A percentile compares a stretch with the other conserved stretches of the same genome.
These are phyloP conservation scores for Athripsodes cinereus DNA, from an alignment of 2,888 invertebrate genomes.

Conservation along the genomic window DNA sequence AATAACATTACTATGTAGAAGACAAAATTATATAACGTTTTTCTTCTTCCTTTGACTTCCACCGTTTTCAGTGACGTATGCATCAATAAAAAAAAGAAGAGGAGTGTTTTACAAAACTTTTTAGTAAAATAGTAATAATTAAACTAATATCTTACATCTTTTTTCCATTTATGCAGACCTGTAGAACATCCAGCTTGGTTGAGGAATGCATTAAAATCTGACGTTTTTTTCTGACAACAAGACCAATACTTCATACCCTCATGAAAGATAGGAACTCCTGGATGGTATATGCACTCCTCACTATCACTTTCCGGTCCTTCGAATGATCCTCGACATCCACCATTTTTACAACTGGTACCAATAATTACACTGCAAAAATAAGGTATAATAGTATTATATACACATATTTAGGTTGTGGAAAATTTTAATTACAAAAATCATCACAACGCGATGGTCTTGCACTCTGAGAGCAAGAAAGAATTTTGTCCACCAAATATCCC, in stretches of 20 bases:
- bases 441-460: too few species aligned
- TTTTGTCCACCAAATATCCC: too few species aligned
- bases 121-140: neutral
- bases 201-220: constrained; percentile 89
- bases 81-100: neutral
- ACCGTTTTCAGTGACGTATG: too few species aligned
- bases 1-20: too few species aligned
- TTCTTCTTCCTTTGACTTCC: too few species aligned
- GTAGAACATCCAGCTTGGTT: constrained; percentile 84
- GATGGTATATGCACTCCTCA: constrained; percentile 70
- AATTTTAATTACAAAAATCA: too few species aligned
- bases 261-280: constrained; percentile 89
- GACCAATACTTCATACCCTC: constrained; percentile 98
- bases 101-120: neutral
- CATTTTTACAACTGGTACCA: constrained; percentile 82
- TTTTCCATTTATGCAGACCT: constrained; percentile 83
- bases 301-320: constrained; percentile 57
- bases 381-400: too few species aligned
- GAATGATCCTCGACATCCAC: constrained; percentile 69
- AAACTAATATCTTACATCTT: constrained; percentile 50
- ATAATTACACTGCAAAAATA: constrained; percentile 45
- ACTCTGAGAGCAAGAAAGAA: too few species aligned
- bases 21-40: too few species aligned
- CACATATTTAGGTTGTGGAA: too few species aligned
- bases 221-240: constrained; percentile 88